These are phyloP conservation scores for Neocloeon triangulifer DNA, from an alignment of 1,140 invertebrate genomes.

Conservation along the genomic window DNA sequence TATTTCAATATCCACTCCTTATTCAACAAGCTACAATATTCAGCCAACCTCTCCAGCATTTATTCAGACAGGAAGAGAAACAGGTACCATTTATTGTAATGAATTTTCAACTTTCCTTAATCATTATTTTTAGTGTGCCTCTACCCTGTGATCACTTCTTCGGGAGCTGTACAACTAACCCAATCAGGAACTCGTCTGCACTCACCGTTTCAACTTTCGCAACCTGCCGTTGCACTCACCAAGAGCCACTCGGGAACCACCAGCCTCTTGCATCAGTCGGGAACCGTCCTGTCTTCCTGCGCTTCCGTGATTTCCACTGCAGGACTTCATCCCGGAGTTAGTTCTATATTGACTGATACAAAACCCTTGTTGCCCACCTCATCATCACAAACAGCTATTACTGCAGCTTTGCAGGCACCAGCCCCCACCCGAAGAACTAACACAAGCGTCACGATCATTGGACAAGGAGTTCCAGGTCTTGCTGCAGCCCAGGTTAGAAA, in stretches of 20 bases:
- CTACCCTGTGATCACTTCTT: constrained; percentile 1
- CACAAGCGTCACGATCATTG: constrained; percentile 42
- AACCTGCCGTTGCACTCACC: constrained; percentile 10
- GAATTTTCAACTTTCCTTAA: too few species aligned
- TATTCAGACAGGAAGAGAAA: too few species aligned
- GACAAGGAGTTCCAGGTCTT: constrained; percentile 22
- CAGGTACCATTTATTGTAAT: too few species aligned
- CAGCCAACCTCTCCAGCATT: too few species aligned
- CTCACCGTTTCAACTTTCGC: constrained; percentile 9
- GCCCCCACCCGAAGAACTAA: constrained; percentile 33
- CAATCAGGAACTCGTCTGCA: constrained; percentile 4
- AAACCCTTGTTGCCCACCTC: constrained; percentile 6
- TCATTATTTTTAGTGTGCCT: neutral
- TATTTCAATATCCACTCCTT: constrained; percentile 3
- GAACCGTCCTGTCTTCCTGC: constrained; percentile 2
- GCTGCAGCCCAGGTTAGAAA: constrained; percentile 13
- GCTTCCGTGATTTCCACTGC: constrained; percentile 3
- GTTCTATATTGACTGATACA: constrained; percentile 5
- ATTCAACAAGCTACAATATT: too few species aligned
- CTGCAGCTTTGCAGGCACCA: constrained; percentile 8
- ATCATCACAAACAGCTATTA: constrained; percentile 5
- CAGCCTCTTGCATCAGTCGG: constrained; percentile 4
- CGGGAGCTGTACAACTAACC: constrained; percentile 2
- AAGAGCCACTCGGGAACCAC: constrained; percentile 8
- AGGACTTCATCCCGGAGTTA: constrained; percentile 5